A percentile compares a stretch with the other conserved stretches of the same genome.
Evolutionary conservation across 2,797 vertebrate genomes (phyloP).

Genomic region (Salmo trutta): DNA sequence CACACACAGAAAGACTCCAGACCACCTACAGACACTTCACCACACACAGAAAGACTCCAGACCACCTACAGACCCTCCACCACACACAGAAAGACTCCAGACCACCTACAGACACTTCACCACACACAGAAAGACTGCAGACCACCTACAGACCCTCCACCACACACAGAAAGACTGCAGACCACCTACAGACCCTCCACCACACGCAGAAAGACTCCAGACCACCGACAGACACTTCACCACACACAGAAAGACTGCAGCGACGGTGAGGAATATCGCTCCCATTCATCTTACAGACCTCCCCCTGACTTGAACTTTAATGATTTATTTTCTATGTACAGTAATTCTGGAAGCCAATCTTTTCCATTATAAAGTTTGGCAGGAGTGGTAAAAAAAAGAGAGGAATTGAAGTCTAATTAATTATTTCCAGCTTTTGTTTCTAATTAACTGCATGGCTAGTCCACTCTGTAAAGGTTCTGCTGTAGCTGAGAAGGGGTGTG

Average conservation of each 20-base stretch:
- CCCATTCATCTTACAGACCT: slow-evolving; percentile 66
- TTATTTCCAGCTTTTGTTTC: slow-evolving; percentile 82
- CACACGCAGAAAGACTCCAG: background rate
- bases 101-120: too few species aligned
- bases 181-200: background rate
- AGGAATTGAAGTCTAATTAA: slow-evolving; percentile 72
- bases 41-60: too few species aligned
- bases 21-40: too few species aligned
- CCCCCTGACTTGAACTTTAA: slow-evolving; percentile 56
- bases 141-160: too few species aligned
- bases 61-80: too few species aligned
- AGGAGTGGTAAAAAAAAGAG: slow-evolving; percentile 44
- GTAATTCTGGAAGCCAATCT: slow-evolving; percentile 64
- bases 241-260: slow-evolving; percentile 8
- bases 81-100: too few species aligned
- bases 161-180: too few species aligned
- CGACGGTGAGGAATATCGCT: slow-evolving; percentile 28
- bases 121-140: too few species aligned
- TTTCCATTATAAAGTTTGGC: slow-evolving; percentile 72
- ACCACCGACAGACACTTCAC: slow-evolving; percentile 13
- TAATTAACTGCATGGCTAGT: slow-evolving; percentile 81
- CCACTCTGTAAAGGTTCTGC: slow-evolving; percentile 56
- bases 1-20: too few species aligned
- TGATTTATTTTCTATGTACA: slow-evolving; percentile 61
- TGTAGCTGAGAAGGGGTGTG: slow-evolving; percentile 45